Percentiles rank a stretch among this genome's conserved stretches.
Evolutionary conservation across 2,888 invertebrate species (phyloP).

Genomic region (Prosopocoilus inquinatus): DNA sequence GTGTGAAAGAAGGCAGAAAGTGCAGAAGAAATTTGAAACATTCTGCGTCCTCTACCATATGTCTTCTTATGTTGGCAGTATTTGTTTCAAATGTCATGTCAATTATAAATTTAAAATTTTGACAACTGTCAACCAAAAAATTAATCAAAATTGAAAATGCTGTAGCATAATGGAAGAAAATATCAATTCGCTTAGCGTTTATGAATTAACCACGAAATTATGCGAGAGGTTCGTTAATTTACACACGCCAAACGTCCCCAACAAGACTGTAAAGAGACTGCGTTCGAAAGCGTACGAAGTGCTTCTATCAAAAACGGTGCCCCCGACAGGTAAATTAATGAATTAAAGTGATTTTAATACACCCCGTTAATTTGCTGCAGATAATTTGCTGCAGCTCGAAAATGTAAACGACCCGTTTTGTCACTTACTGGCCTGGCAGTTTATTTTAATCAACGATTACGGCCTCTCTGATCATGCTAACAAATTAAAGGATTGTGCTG

Average conservation of each 20-base stretch:
- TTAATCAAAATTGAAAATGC: slow-evolving; percentile 1
- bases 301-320: slow-evolving; percentile 29
- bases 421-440: slow-evolving; percentile 43
- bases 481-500: slow-evolving; percentile 32
- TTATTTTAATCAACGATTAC: slow-evolving; percentile 36
- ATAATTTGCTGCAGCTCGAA: slow-evolving; percentile 26
- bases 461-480: slow-evolving; percentile 35
- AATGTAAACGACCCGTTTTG: slow-evolving; percentile 38
- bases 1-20: too few relatives aligned
- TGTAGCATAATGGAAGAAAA: slow-evolving; percentile 14
- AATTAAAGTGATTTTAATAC: neutral
- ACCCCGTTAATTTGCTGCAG: slow-evolving; percentile 18
- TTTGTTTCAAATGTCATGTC: too few relatives aligned
- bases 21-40: too few relatives aligned
- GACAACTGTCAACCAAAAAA: slow-evolving; percentile 4
- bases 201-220: slow-evolving; percentile 40
- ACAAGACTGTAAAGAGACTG: slow-evolving; percentile 30
- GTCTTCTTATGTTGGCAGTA: too few relatives aligned
- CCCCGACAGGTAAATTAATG: slow-evolving; percentile 8
- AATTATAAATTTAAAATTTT: neutral
- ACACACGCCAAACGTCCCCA: slow-evolving; percentile 4
- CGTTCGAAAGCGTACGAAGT: slow-evolving; percentile 42
- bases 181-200: slow-evolving; percentile 26
- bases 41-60: too few relatives aligned
- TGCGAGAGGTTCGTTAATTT: slow-evolving; percentile 38